Base-by-base conservation (phyloP, 2,888 invertebrate species). In the Drosophila formosana region DNA sequence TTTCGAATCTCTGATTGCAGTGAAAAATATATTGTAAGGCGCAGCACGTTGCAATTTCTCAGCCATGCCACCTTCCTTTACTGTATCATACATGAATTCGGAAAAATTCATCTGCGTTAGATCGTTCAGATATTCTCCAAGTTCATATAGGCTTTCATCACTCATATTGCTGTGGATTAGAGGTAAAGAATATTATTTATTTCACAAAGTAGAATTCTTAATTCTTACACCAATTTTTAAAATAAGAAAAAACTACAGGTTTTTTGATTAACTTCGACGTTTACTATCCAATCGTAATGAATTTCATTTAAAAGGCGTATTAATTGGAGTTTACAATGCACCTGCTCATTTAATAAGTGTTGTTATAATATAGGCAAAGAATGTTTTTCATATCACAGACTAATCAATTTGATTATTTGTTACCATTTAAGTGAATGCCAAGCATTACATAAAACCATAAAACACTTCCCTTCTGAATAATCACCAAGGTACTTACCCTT, bases 21-120 rank as follows among this genome's bases (percentile, higher is more conserved):
- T 63, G 3, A 63, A 23, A 3, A 63, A 55, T 0, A 63, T 55
- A 11, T 63, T 63, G 32, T 63, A 63, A 13, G 63, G 63, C 3
- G 63, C 63, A 0, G 63, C 55, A 18, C 4, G 7, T 25, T 55
- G 8, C 32, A 63, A 47, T 26, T 63, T 63, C 1, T 1, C 49
- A 30, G 63, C 63, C 63, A 63, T 63, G 23, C 41, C 47, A 18
- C 63, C 63, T 8, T 41, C 41, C 39, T 25, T 26, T 4, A 49
- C 56, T 3, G 7, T 9, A 41, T 47, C n/a, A 4, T 28, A 28
- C 11, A 53, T 30, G 5, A 18, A 9, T n/a, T 50, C 6, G 25
- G 23, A 43, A 43, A 9, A 18, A 18, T 18, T 18, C 18, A 18
- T 11, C 7, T 49, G 11, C 11, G 13, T 39, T n/a, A 58, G 18